Conservation (phyloP, 2,888 invertebrate genomes). For the Luffia ferchaultella region DNA sequence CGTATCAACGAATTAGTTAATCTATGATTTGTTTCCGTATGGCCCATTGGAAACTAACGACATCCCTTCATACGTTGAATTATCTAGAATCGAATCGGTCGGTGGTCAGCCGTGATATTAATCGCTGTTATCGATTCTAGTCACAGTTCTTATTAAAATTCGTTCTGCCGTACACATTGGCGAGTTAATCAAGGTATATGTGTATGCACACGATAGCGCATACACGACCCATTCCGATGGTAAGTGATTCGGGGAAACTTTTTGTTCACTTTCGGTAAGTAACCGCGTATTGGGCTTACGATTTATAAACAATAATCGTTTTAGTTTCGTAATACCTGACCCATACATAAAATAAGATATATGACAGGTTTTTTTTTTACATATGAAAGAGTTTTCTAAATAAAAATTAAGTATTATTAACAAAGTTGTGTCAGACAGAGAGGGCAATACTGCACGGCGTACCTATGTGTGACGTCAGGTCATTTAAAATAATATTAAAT, state of each 20-base stretch:
- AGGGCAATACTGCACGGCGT: no score
- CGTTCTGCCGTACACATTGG: slow-evolving; percentile 15
- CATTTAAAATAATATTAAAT: no score
- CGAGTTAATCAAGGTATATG: slow-evolving; percentile 26
- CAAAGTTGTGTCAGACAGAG: no score
- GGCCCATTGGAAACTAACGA: no score
- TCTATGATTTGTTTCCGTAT: no score
- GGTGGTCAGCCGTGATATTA: background rate
- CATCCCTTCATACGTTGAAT: background rate
- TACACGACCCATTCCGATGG: slow-evolving; percentile 34
- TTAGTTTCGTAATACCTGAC: background rate
- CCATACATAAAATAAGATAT: background rate
- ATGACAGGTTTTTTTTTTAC: background rate
- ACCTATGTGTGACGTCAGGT: no score
- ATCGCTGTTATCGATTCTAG: slow-evolving; percentile 23
- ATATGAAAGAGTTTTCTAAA: background rate
- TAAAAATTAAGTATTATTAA: background rate
- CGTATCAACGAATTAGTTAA: no score
- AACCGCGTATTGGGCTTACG: background rate
- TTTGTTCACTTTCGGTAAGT: slow-evolving; percentile 21
- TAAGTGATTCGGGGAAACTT: slow-evolving; percentile 46
- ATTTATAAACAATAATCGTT: background rate
- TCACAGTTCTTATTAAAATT: slow-evolving; percentile 26
- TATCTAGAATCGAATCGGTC: background rate
- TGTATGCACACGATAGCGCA: slow-evolving; percentile 25